Percentiles rank a stretch among this genome's conserved stretches.
These are phyloP conservation scores for Fregetta grallaria DNA, from an alignment of 2,113 vertebrate species.

Conservation along the genomic window DNA sequence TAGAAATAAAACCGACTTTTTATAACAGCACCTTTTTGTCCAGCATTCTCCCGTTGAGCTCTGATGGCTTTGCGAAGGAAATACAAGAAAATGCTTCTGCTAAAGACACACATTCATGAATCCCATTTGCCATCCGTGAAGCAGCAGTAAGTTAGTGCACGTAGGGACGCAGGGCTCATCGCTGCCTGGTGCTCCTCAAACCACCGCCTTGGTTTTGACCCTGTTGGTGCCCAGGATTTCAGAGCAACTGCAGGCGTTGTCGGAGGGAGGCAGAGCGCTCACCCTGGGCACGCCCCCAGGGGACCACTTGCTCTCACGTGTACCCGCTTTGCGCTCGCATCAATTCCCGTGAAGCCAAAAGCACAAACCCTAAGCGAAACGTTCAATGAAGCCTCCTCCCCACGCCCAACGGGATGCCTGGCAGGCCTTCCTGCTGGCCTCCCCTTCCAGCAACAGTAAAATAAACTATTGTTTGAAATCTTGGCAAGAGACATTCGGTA, in stretches of 20 bases:
- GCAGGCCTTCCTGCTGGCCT: conserved; percentile 1
- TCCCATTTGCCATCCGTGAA: neutral
- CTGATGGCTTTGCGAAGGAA: neutral
- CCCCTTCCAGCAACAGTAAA: conserved; percentile 31
- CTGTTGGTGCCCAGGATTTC: neutral
- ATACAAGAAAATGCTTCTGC: neutral
- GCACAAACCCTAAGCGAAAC: neutral
- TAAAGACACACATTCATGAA: rapidly evolving
- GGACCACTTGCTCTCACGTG: neutral
- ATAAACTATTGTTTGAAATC: conserved; percentile 30
- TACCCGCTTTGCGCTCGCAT: neutral
- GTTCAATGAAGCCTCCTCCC: neutral
- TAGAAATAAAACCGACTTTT: neutral
- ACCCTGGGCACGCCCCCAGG: neutral
- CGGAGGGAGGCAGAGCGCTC: neutral
- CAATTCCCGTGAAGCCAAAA: neutral
- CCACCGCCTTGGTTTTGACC: neutral
- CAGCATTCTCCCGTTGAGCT: neutral
- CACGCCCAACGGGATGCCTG: neutral
- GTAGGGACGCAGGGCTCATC: neutral
- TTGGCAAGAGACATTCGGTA: neutral
- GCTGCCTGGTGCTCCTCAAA: neutral
- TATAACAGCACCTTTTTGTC: neutral
- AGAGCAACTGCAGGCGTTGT: neutral
- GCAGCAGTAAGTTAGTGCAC: neutral